These are phyloP conservation scores for Pachypsylla venusta DNA, from an alignment of 1,140 invertebrate species.

Conservation along the genomic window DNA sequence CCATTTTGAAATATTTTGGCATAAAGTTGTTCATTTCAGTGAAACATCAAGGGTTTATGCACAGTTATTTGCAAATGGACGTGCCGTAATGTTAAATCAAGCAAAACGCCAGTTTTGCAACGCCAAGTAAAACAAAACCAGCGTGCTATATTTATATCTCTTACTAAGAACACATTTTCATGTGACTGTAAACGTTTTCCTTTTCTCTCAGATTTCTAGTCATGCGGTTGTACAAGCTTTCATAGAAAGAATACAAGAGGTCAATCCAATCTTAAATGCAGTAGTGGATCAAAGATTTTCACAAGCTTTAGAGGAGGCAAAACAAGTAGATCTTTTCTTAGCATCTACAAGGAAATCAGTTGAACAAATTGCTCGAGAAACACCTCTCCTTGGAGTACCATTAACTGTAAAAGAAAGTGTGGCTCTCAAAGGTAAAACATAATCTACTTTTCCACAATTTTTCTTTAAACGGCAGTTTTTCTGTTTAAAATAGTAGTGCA, in stretches of 20 bases:
- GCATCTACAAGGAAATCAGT: conserved; percentile 29
- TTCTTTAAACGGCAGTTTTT: too few species aligned
- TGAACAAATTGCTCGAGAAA: conserved; percentile 35
- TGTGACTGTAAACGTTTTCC: conserved; percentile 10
- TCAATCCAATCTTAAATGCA: conserved; percentile 52
- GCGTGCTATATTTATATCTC: too few species aligned
- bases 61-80: too few species aligned
- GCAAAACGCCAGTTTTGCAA: too few species aligned
- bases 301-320: conserved; percentile 41
- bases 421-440: conserved; percentile 38
- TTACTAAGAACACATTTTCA: too few species aligned
- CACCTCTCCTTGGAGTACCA: conserved; percentile 48
- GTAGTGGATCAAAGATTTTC: conserved; percentile 49
- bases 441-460: too few species aligned
- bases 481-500: too few species aligned
- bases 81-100: too few species aligned
- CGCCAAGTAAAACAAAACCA: too few species aligned
- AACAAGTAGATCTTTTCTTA: conserved; percentile 35
- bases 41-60: too few species aligned
- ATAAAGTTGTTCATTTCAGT: too few species aligned
- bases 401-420: conserved; percentile 52
- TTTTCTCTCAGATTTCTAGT: conserved; percentile 34
- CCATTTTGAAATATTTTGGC: too few species aligned
- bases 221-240: conserved; percentile 45
- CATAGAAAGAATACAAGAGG: conserved; percentile 43